phyloP scores from a whole-genome alignment of 2,888 invertebrate species.

The Falcaria lacertinaria region DNA sequence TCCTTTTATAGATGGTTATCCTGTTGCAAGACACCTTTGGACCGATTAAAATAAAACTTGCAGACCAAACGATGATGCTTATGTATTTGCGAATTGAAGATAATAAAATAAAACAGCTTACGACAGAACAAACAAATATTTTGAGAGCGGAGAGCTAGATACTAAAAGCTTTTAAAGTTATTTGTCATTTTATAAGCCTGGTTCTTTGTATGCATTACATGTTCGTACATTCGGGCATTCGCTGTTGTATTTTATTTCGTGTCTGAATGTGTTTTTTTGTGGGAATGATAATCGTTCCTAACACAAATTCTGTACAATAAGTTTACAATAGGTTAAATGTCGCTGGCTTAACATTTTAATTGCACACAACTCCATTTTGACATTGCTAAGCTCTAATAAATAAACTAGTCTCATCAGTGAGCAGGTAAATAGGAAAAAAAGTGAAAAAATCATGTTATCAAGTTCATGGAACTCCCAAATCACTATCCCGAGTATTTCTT shows the following conservation, averaged over 20 bases:
- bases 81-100: no score
- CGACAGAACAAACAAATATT: background rate
- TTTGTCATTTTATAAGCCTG: background rate
- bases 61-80: background rate
- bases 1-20: conserved; percentile 32
- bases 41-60: background rate
- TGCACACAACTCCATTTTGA: no score
- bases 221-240: background rate
- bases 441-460: no score
- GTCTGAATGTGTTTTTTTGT: background rate
- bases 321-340: no score
- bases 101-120: no score
- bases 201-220: background rate
- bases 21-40: background rate
- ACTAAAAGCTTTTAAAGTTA: background rate
- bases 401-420: no score
- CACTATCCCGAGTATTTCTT: no score
- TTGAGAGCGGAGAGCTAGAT: background rate
- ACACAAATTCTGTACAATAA: no score
- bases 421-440: no score
- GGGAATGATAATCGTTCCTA: background rate
- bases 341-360: no score
- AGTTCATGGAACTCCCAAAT: no score
- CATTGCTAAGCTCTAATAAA: no score
- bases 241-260: background rate